Evolutionary conservation across 2,888 invertebrate genomes (phyloP), one percentile per base, ranked within the genome.

Genomic region (Boloria euphrosyne): DNA sequence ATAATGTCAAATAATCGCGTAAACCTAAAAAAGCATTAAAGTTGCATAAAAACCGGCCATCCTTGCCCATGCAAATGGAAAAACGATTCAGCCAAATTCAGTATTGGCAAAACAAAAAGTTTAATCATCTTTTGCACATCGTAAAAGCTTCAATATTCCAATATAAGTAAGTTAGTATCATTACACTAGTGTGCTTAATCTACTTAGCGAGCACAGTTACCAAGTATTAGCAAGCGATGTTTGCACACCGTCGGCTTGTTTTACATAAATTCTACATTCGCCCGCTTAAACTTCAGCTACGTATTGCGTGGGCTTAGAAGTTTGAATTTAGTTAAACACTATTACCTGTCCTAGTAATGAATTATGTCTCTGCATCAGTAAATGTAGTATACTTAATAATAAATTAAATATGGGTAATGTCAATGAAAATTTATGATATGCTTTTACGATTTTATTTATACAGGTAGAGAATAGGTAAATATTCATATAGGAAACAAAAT

Each of bases 181-280:
- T 71, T 71, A 71, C 31, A 65, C 54, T 53, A 66, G 68, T 69
- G 65, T 70, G 72, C 81, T 79, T 87, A 88, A 88, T 88, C 88
- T 86, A 82, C 88, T 87, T 87, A 89, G 79, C 76, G 78, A 75
- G 78, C 76, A 74, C 76, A 83, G 80, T 83, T 84, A 74, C 76
- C 75, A 77, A 81, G 80, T 81, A 80, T 82, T 80, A 71, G 69
- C 71, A 78, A 78, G 76, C 74, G 76, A 68, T 62, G 88, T 89
- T 88, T 88, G 86, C 81, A 77, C 74, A 80, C 78, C 73, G 82
- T 79, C 79, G 65, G 76, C 77, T 78, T 80, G 84, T 83, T 87
- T 86, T 84, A 87, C 90, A 90, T 90, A 89, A 88, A 89, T 90
- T 89, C 85, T 83, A 83, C 81, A 81, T 85, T 83, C 78, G 78